Evolutionary conservation across 1,140 invertebrate genomes (phyloP).

Genomic region (Galleria mellonella): DNA sequence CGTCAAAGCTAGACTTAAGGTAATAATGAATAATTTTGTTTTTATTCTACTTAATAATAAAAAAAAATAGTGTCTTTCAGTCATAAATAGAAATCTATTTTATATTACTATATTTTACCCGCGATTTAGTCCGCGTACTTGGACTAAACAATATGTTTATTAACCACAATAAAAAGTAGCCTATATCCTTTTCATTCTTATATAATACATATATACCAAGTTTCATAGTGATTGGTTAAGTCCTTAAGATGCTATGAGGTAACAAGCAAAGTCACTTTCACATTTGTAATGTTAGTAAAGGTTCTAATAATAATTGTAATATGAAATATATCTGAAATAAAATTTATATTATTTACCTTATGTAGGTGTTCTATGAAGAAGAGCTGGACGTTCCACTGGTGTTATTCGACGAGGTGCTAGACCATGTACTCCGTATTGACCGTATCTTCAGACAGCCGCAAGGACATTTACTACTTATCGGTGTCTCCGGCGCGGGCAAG

Average conservation of each 20-base stretch:
- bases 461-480: conserved; percentile 96
- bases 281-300: too few species aligned
- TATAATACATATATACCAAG: too few species aligned
- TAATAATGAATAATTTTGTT: conserved; percentile 36
- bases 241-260: too few species aligned
- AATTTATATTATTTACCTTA: conserved; percentile 3
- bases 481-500: conserved; percentile 98
- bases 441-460: conserved; percentile 99
- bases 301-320: too few species aligned
- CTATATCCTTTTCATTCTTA: too few species aligned
- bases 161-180: too few species aligned
- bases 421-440: conserved; percentile 98
- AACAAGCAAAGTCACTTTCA: too few species aligned
- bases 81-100: too few species aligned
- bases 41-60: background rate
- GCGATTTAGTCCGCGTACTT: too few species aligned
- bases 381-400: conserved; percentile 98
- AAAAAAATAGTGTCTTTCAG: background rate
- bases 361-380: conserved; percentile 99
- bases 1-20: conserved; percentile 96
- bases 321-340: background rate
- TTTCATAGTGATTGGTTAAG: too few species aligned
- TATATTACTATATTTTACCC: too few species aligned
- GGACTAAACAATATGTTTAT: too few species aligned
- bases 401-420: conserved; percentile 98